Conservation (phyloP, 2,797 vertebrate species). For the Lutjanus argentimaculatus region DNA sequence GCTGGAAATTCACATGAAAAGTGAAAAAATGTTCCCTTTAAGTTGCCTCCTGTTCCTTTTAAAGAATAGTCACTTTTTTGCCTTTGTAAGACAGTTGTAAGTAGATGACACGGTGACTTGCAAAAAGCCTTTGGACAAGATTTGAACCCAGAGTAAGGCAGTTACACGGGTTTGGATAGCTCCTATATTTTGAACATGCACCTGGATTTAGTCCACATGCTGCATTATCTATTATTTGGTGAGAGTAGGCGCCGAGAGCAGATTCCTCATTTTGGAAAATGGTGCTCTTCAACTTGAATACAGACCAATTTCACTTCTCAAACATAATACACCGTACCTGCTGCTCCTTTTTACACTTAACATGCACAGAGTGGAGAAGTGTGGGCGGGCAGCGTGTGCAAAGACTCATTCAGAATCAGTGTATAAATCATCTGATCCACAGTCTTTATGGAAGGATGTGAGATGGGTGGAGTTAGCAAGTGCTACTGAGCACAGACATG, state of each 20-base stretch:
- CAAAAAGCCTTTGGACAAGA: background rate
- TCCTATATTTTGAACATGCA: conserved; percentile 11
- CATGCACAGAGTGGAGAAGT: conserved; percentile 38
- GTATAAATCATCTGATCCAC: conserved; percentile 45
- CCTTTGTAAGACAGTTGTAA: background rate
- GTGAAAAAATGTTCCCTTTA: background rate
- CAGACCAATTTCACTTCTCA: conserved; percentile 38
- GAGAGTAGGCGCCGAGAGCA: conserved; percentile 18
- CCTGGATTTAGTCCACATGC: conserved; percentile 26
- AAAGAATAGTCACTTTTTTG: background rate
- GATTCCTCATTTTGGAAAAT: conserved; percentile 49
- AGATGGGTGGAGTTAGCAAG: conserved; percentile 17
- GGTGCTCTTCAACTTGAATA: conserved; percentile 40
- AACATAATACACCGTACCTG: conserved; percentile 25
- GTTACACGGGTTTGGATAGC: background rate
- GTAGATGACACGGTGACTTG: background rate
- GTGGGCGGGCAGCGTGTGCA: conserved; percentile 37
- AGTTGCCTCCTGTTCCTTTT: background rate
- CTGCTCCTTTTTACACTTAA: conserved; percentile 33
- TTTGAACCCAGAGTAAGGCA: conserved; percentile 6
- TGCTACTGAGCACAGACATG: conserved; percentile 4
- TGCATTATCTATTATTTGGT: conserved; percentile 42
- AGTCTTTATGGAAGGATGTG: conserved; percentile 25
- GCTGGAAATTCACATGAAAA: too few species aligned
- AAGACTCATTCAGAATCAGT: conserved; percentile 43